These are phyloP conservation scores for Isichthys henryi DNA, from an alignment of 2,113 vertebrate species.

Conservation along the genomic window DNA sequence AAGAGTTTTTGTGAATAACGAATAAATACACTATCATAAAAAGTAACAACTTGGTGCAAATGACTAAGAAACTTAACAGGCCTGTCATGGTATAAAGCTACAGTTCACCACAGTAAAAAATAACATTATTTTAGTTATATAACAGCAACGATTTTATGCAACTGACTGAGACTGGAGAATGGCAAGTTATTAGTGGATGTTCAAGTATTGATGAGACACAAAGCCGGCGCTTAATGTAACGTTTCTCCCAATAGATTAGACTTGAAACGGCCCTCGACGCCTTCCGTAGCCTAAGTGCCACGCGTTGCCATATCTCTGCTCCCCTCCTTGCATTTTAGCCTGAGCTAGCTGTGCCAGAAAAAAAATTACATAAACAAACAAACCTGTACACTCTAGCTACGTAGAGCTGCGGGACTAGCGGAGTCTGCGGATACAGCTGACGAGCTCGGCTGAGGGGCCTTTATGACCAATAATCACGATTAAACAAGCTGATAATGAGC, in stretches of 20 bases:
- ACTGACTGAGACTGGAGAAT: not conserved
- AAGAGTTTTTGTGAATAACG: conserved; percentile 19
- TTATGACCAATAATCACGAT: not conserved
- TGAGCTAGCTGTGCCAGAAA: not conserved
- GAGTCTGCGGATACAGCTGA: not conserved
- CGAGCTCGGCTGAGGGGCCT: not conserved
- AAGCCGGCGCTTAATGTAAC: not conserved
- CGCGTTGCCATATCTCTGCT: not conserved
- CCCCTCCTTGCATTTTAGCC: not conserved
- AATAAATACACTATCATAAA: conserved; percentile 17
- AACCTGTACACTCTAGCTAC: not conserved
- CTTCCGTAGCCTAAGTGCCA: not conserved
- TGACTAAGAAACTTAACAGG: conserved; percentile 19
- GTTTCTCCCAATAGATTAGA: not conserved
- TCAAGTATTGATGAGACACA: not conserved
- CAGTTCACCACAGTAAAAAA: not conserved
- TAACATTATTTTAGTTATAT: not conserved
- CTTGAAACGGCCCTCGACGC: no score
- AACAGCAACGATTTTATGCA: not conserved
- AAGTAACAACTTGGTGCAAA: conserved; percentile 23
- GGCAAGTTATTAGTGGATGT: not conserved
- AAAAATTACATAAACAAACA: not conserved
- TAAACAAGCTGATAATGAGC: not conserved
- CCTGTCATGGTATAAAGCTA: not conserved
- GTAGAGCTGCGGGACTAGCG: not conserved